A percentile compares a stretch with the other conserved stretches of the same genome.
Evolutionary conservation across 2,888 invertebrate genomes (phyloP).

Genomic region (Drosophila phalerata): DNA sequence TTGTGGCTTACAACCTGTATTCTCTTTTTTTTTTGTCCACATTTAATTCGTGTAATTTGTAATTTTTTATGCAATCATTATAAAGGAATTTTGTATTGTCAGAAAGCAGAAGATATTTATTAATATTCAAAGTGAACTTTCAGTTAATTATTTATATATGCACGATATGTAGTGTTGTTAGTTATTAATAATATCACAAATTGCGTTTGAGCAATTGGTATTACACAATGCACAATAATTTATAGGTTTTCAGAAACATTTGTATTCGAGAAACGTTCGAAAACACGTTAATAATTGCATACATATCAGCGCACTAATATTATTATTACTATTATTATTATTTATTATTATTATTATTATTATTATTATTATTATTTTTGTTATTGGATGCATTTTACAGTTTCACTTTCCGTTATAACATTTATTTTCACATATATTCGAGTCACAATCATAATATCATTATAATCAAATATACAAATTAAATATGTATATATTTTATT

Average conservation of each 20-base stretch:
- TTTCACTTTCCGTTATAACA: constrained; percentile 8
- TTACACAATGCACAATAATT: background rate
- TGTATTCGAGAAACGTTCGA: background rate
- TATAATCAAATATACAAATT: too few species aligned
- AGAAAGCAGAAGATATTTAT: too few species aligned
- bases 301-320: constrained; percentile 14
- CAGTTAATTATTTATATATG: background rate
- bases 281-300: constrained; percentile 4
- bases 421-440: background rate
- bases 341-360: too few species aligned
- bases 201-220: background rate
- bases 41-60: background rate
- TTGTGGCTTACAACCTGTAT: background rate
- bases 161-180: background rate
- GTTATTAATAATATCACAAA: background rate
- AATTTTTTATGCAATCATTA: background rate
- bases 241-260: background rate
- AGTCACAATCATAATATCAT: background rate
- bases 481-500: background rate
- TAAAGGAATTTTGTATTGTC: too few species aligned
- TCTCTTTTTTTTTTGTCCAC: background rate
- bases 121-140: background rate
- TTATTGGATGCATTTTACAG: background rate
- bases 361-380: too few species aligned
- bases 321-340: background rate